A percentile compares a stretch with the other conserved stretches of the same genome.
Conservation (phyloP, 2,113 vertebrate species). For the Fukomys damarensis region DNA sequence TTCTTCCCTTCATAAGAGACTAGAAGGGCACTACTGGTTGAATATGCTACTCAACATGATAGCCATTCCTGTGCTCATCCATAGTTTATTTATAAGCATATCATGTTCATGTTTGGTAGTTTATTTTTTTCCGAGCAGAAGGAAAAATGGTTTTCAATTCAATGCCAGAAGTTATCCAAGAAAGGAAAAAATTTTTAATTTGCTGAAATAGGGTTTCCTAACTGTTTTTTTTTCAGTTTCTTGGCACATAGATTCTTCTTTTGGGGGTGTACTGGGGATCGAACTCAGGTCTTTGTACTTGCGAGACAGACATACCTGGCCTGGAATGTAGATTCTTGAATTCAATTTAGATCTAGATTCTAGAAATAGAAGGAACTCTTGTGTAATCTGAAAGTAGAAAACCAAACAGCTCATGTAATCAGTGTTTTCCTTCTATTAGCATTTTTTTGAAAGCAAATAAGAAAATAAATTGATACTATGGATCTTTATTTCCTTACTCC, state of each 20-base stretch:
- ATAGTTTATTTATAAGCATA: conserved; percentile 18
- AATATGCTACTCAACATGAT: not conserved
- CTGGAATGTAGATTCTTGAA: not conserved
- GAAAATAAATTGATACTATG: not conserved
- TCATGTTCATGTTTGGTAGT: not conserved
- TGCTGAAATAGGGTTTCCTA: not conserved
- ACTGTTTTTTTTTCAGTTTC: not conserved
- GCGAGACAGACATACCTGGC: too few relatives aligned
- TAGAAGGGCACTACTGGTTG: not conserved
- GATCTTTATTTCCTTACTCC: not conserved
- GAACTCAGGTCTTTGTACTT: too few relatives aligned
- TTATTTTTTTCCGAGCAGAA: not conserved
- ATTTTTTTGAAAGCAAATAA: conserved; percentile 27
- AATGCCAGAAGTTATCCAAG: conserved; percentile 23
- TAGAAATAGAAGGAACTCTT: not conserved
- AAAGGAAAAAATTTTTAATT: not conserved
- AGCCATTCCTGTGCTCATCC: not conserved
- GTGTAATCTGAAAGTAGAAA: conserved; percentile 29
- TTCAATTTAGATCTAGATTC: not conserved
- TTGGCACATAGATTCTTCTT: conserved; percentile 33
- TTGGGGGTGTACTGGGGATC: too few relatives aligned
- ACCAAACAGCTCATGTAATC: not conserved
- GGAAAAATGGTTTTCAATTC: not conserved
- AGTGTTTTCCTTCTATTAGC: not conserved
- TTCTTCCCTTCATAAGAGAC: not conserved